phyloP scores from a whole-genome alignment of 2,113 vertebrate species.

The Perognathus longimembris region DNA sequence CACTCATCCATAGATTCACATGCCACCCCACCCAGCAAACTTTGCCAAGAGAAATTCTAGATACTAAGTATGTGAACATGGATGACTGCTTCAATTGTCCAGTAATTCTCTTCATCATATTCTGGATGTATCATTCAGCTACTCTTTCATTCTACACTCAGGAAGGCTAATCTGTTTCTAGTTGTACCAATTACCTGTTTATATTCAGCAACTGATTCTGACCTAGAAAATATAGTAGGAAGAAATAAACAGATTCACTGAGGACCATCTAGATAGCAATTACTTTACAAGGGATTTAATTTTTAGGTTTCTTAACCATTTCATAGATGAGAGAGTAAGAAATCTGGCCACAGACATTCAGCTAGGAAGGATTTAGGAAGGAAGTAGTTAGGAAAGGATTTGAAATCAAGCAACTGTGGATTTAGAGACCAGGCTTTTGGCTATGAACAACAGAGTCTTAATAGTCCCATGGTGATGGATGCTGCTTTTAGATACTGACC shows the following conservation, averaged over 20 bases:
- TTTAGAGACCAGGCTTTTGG: not conserved
- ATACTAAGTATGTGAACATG: not conserved
- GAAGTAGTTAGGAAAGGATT: not conserved
- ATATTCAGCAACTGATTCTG: not conserved
- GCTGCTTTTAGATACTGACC: not conserved
- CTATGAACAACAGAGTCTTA: not conserved
- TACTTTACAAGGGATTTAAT: not conserved
- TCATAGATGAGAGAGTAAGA: not conserved
- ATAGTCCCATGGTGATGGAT: not conserved
- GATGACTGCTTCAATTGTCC: not conserved
- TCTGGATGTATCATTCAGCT: not conserved
- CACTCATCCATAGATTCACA: too few relatives aligned
- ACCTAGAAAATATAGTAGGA: not conserved
- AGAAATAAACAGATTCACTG: not conserved
- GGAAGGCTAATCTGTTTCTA: not conserved
- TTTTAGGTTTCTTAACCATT: not conserved
- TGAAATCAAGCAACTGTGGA: not conserved
- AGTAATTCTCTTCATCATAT: not conserved
- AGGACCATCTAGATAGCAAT: not conserved
- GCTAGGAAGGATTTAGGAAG: too few relatives aligned
- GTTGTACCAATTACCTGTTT: not conserved
- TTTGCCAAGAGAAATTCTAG: not conserved
- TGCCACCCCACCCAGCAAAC: not conserved
- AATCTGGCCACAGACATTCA: not conserved
- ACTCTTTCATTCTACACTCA: not conserved